These are phyloP conservation scores for Triplophysa rosa DNA, from an alignment of 2,113 vertebrate species.

Conservation along the genomic window DNA sequence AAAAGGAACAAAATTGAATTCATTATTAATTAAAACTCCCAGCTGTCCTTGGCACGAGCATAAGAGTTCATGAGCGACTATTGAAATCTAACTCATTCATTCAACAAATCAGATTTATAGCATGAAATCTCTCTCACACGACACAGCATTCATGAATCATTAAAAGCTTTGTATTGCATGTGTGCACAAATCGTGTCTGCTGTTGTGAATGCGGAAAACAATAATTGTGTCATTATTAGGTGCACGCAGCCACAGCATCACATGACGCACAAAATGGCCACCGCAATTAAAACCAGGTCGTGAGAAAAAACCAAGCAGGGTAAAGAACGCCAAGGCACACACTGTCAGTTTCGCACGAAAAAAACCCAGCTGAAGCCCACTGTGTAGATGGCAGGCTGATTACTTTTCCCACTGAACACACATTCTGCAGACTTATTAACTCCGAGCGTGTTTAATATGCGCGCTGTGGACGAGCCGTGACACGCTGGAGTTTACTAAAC, in stretches of 20 bases:
- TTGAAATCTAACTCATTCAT: neutral
- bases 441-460: slow-evolving; percentile 68
- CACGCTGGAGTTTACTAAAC: slow-evolving; percentile 51
- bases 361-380: slow-evolving; percentile 42
- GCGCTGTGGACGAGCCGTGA: slow-evolving; percentile 47
- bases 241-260: neutral
- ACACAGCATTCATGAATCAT: neutral
- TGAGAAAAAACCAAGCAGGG: slow-evolving; percentile 50
- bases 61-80: no score
- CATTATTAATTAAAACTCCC: no score
- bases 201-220: neutral
- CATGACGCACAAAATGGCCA: slow-evolving; percentile 27
- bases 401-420: slow-evolving; percentile 58
- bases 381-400: slow-evolving; percentile 55
- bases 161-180: neutral
- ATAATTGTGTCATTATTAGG: neutral
- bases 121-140: neutral
- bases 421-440: slow-evolving; percentile 63
- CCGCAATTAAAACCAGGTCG: slow-evolving; percentile 52
- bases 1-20: no score
- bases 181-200: neutral
- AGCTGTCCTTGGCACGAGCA: no score
- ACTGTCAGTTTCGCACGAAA: slow-evolving; percentile 59
- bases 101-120: neutral
- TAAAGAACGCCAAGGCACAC: slow-evolving; percentile 51